Conservation (phyloP, 2,797 vertebrate species). For the Poecilia picta region DNA sequence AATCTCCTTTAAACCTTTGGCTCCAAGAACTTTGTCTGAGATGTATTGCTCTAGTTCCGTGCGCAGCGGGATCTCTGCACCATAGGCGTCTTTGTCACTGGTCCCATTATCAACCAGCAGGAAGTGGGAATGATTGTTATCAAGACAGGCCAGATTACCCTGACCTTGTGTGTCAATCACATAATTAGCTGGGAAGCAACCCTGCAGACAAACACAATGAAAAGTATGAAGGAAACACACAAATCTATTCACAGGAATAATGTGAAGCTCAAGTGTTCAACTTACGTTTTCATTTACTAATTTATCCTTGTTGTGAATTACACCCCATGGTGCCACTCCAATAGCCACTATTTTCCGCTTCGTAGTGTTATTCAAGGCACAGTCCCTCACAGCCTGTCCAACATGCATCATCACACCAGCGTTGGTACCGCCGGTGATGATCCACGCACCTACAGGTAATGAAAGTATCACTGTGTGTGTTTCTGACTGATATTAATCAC, state of each 20-base stretch:
- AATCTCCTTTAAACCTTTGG: conserved; percentile 59
- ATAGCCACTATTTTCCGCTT: conserved; percentile 87
- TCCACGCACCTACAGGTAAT: conserved; percentile 90
- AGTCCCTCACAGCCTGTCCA: conserved; percentile 89
- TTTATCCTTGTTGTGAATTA: conserved; percentile 85
- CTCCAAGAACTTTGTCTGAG: conserved; percentile 85
- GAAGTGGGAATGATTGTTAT: conserved; percentile 96
- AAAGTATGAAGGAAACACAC: not conserved
- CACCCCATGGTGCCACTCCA: conserved; percentile 93
- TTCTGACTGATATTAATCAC: not conserved
- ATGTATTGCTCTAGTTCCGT: conserved; percentile 91
- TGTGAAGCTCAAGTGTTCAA: not conserved
- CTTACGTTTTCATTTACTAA: conserved; percentile 77
- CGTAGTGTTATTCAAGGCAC: conserved; percentile 81
- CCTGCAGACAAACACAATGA: conserved; percentile 71
- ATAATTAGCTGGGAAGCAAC: conserved; percentile 88
- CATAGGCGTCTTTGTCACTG: conserved; percentile 79
- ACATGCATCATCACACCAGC: conserved; percentile 97
- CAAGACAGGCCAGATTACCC: conserved; percentile 87
- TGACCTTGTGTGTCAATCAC: conserved; percentile 85
- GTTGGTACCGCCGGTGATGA: conserved; percentile 93
- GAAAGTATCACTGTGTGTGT: not conserved
- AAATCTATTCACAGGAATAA: not conserved
- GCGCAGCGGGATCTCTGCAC: conserved; percentile 85
- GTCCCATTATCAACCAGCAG: conserved; percentile 95